Base-by-base conservation (phyloP, 37 sponge, comb jelly and placozoan species). In the Beroe forskalii region DNA sequence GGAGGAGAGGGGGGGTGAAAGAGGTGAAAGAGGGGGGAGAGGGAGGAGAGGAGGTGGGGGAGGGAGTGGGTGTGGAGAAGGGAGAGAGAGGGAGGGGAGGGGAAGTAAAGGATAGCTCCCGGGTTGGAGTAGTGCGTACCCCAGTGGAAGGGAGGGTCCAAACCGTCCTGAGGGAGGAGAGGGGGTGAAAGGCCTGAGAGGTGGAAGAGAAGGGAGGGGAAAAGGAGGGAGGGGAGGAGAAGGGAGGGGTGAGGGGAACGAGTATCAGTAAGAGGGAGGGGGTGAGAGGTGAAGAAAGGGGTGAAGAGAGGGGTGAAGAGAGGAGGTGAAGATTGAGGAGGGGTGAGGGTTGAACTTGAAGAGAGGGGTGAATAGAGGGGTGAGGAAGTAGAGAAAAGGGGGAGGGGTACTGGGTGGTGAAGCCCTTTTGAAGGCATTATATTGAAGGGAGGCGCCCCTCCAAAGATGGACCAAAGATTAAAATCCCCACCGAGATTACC, bases 121-220 rank as follows among this genome's bases (percentile, higher is more conserved):
- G 98, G 96, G 90, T 96, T 97, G 89, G 93, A 93, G 92, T 97
- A 97, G 94, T 97, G 98, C 17, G 98, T 95, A 6, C 98, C 98
- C 92, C 93, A 97, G 90, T 97, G 94, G 83, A 97, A 97, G 76
- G 86, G 86, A 25, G 86, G 86, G 30, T 80, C 86, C 25, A 80
- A 30, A 22, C 86, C 86, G 55, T 80, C 86, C 86, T 80, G 55
- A 43, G 44, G 86, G n/a, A 90, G 90, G n/a, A n/a, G n/a, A n/a
- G n/a, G n/a, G n/a, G n/a, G n/a, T n/a, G n/a, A 9, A 55, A n/a
- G n/a, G n/a, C n/a, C n/a, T n/a, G n/a, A 55, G 17, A 55, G 17
- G 60, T 55, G 60, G 17, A 17, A 9, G 60, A 17, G 9, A 9
- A 55, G 17, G 9, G 9, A 55, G 14, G 14, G 14, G 9, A 20